These are phyloP conservation scores for Mobula birostris DNA, from an alignment of 2,113 vertebrate species.

Conservation along the genomic window DNA sequence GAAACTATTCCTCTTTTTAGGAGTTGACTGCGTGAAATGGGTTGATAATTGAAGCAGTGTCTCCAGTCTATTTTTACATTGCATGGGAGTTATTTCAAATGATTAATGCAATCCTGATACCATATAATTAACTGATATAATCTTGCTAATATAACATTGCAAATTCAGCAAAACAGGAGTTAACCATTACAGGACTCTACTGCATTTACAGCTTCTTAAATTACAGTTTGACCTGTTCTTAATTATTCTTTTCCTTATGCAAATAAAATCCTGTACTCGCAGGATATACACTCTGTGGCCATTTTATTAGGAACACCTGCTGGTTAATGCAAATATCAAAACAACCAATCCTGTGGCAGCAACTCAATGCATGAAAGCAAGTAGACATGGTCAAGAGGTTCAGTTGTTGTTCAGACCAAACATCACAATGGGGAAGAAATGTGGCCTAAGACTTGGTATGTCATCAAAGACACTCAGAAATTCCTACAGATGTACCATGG, in stretches of 20 bases:
- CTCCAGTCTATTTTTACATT: conserved; percentile 29
- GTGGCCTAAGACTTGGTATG: too few relatives aligned
- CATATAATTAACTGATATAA: conserved; percentile 36
- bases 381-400: too few relatives aligned
- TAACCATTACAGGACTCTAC: conserved; percentile 8
- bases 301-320: too few relatives aligned
- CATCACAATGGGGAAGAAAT: too few relatives aligned
- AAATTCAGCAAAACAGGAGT: conserved; percentile 33
- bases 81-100: conserved; percentile 31
- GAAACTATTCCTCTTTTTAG: conserved; percentile 2
- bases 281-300: too few relatives aligned
- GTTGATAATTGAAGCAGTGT: conserved; percentile 26
- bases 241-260: background rate
- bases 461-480: too few relatives aligned
- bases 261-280: background rate
- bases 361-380: too few relatives aligned
- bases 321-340: too few relatives aligned
- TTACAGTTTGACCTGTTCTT: background rate
- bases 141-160: conserved; percentile 37
- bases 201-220: conserved; percentile 24
- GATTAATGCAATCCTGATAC: conserved; percentile 38
- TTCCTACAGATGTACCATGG: too few relatives aligned
- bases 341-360: too few relatives aligned
- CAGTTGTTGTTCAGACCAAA: too few relatives aligned
- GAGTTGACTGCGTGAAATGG: background rate